Base-by-base conservation (phyloP, 2,113 vertebrate genomes). In the Paracanthobrama guichenoti region DNA sequence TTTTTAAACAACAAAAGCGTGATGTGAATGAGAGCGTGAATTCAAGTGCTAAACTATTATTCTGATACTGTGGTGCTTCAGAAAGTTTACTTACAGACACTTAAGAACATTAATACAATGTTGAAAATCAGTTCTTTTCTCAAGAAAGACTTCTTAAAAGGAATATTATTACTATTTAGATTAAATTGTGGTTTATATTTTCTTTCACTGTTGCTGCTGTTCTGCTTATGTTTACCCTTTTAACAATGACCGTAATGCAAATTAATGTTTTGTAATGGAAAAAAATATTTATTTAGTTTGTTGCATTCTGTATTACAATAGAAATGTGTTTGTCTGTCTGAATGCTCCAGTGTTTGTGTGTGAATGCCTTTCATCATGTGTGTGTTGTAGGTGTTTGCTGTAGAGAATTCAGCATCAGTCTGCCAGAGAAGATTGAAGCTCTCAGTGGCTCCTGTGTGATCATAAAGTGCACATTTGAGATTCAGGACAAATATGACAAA, bases 401-500 rank as follows among this genome's bases (percentile, higher is more conserved):
- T 55, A 20, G 50, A 55, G 0, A 55, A 8, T 55, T 2, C 6
- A 8, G 2, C 50, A 55, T 55, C 50, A 20, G 18, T 55, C 50
- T 55, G 50, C 0, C 6, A 2, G 50, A 18, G 50, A 55, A 20
- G 50, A 55, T 20, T 55, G 0, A 55, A 55, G 50, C 18, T 55
- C 50, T 55, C 50, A 55, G 50, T 55, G 50, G 50, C 20, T 55
- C 50, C 18, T 55, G 6, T 7, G 18, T 55, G 50, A 44, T 2
- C 42, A 72, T 72, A 72, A 46, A 72, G 1, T 72, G 69, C 0
- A 14, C 3, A 72, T 72, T 72, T 11, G 4, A 44, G 20, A 72
- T 72, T 44, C 0, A 6, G 2, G 0, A 14, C 0, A 1, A 7
- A n/a, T 7, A 5, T 72, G 11, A 14, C 22, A n/a, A 1, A 2